Conservation (phyloP, 1,140 invertebrate genomes). For the Drosophila prosaltans region DNA sequence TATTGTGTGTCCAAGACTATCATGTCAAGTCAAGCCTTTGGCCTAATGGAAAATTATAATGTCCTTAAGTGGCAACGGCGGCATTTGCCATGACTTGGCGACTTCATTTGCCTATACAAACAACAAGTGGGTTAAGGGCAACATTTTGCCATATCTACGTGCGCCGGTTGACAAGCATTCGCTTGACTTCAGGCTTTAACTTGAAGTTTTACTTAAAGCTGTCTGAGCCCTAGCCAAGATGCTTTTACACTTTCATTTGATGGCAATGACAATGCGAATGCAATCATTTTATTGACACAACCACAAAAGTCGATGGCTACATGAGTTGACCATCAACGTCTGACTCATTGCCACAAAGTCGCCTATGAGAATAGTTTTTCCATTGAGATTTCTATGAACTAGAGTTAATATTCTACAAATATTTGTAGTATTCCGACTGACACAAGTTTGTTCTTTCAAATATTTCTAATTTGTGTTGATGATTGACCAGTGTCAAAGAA, state of each 20-base stretch:
- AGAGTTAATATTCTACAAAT: too few relatives aligned
- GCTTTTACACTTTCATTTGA: constrained; percentile 48
- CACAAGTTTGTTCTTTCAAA: too few relatives aligned
- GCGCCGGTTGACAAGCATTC: constrained; percentile 37
- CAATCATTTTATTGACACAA: constrained; percentile 23
- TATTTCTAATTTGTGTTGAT: too few relatives aligned
- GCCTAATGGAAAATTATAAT: constrained; percentile 52
- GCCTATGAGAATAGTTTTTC: too few relatives aligned
- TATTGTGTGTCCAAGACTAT: constrained; percentile 17
- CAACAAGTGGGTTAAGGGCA: constrained; percentile 33
- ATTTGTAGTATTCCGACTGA: too few relatives aligned
- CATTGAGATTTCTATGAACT: too few relatives aligned
- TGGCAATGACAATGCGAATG: constrained; percentile 35
- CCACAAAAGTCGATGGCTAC: constrained; percentile 46
- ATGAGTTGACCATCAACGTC: not conserved
- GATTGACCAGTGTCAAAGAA: too few relatives aligned
- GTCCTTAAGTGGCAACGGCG: not conserved
- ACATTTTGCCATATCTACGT: constrained; percentile 39
- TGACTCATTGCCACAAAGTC: constrained; percentile 6
- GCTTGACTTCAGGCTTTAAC: not conserved
- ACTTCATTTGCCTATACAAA: constrained; percentile 65
- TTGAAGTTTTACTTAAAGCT: not conserved
- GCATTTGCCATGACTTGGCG: not conserved
- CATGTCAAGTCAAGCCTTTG: constrained; percentile 18
- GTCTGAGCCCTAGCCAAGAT: constrained; percentile 12